Evolutionary conservation across 2,888 invertebrate genomes (phyloP).

Genomic region (Deilephila porcellus): DNA sequence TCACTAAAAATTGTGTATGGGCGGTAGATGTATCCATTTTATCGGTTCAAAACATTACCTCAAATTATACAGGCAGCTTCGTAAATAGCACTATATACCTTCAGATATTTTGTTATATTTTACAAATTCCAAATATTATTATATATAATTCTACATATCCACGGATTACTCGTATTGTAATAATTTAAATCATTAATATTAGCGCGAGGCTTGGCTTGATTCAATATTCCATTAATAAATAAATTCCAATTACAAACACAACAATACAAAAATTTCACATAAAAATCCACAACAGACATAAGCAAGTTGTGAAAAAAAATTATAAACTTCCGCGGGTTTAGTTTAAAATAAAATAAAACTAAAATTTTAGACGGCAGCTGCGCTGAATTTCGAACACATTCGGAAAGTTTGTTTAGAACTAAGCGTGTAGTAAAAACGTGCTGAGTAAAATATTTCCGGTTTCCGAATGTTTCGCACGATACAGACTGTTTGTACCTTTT

Average conservation of each 20-base stretch:
- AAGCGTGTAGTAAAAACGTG: conserved; percentile 62
- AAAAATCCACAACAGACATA: background rate
- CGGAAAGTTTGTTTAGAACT: conserved; percentile 72
- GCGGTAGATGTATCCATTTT: no score
- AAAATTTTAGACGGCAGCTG: conserved; percentile 61
- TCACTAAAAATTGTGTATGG: no score
- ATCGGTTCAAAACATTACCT: no score
- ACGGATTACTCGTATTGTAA: no score
- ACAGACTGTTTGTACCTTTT: conserved; percentile 29
- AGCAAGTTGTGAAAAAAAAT: conserved; percentile 37
- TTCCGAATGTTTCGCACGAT: conserved; percentile 47
- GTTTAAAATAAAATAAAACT: conserved; percentile 61
- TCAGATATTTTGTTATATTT: no score
- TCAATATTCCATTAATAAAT: background rate
- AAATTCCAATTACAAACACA: background rate
- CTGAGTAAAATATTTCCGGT: conserved; percentile 61
- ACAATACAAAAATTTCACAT: background rate
- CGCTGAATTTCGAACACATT: conserved; percentile 65
- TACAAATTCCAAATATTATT: no score
- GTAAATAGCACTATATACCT: no score
- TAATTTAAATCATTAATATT: no score
- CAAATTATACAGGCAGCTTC: no score
- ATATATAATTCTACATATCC: no score
- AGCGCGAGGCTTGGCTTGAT: no score
- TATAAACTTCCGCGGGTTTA: conserved; percentile 54